Conservation (phyloP, 2,797 vertebrate genomes). For the Apodemus agrarius region DNA sequence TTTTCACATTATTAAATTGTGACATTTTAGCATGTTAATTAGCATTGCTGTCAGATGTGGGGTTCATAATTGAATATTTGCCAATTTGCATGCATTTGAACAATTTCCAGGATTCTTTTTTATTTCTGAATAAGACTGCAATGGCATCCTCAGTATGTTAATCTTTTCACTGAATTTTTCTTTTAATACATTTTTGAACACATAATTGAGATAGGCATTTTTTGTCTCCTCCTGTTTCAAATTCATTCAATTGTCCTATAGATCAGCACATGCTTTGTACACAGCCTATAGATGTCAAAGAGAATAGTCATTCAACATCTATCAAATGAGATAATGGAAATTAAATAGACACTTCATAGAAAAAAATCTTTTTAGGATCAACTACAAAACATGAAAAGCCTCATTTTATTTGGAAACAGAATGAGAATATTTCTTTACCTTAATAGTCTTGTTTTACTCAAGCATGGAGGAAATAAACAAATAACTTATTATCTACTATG, state of each 20-base stretch:
- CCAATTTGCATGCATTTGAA: not conserved
- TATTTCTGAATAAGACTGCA: not conserved
- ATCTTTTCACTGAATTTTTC: not conserved
- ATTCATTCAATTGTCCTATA: not conserved
- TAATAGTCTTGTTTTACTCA: not conserved
- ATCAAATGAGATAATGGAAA: slow-evolving; percentile 12
- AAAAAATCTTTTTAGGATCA: slow-evolving; percentile 2
- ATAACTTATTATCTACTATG: not conserved
- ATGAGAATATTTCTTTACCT: not conserved
- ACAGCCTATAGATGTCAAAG: not conserved
- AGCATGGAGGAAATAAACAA: not conserved
- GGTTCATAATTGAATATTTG: not conserved
- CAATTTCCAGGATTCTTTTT: slow-evolving; percentile 1
- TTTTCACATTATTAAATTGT: slow-evolving; percentile 7
- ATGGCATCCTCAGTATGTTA: not conserved
- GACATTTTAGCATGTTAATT: slow-evolving; percentile 7
- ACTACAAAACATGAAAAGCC: not conserved
- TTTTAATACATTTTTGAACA: not conserved
- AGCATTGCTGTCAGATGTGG: not conserved
- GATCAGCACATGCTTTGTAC: not conserved
- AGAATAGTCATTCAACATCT: not conserved
- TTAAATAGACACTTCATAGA: not conserved
- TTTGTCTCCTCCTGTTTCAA: not conserved
- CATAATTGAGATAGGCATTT: not conserved
- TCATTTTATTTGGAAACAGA: slow-evolving; percentile 1